These are phyloP conservation scores for Melolontha melolontha DNA, from an alignment of 2,888 invertebrate species.

Conservation along the genomic window DNA sequence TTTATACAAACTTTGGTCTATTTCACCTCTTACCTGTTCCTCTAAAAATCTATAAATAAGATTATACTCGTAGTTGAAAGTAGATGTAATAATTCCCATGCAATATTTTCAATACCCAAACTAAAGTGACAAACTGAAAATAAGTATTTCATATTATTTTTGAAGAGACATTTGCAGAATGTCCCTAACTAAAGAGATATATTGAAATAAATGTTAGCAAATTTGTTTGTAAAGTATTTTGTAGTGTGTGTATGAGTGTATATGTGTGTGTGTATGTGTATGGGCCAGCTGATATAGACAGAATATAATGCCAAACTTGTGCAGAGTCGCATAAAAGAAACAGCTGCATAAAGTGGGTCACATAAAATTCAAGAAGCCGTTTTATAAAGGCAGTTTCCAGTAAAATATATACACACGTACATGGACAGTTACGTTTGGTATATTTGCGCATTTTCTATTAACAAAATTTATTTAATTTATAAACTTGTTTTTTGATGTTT, in stretches of 20 bases:
- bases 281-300: slow-evolving; percentile 31
- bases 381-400: slow-evolving; percentile 10
- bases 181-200: slow-evolving; percentile 27
- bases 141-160: background rate
- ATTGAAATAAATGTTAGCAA: slow-evolving; percentile 35
- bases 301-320: slow-evolving; percentile 18
- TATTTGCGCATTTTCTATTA: background rate
- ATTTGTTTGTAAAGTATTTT: slow-evolving; percentile 32
- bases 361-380: slow-evolving; percentile 27
- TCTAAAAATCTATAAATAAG: too few relatives aligned
- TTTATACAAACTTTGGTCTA: too few relatives aligned
- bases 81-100: too few relatives aligned
- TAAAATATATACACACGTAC: too few relatives aligned
- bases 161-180: slow-evolving; percentile 6
- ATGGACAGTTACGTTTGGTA: too few relatives aligned
- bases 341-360: slow-evolving; percentile 32
- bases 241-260: too few relatives aligned
- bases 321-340: slow-evolving; percentile 15
- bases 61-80: too few relatives aligned
- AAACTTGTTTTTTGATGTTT: too few relatives aligned
- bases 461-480: background rate
- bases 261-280: background rate
- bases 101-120: too few relatives aligned
- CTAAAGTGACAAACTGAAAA: too few relatives aligned
- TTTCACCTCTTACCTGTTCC: too few relatives aligned